These are phyloP conservation scores for Notothenia rossii DNA, from an alignment of 2,113 vertebrate genomes.

Conservation along the genomic window DNA sequence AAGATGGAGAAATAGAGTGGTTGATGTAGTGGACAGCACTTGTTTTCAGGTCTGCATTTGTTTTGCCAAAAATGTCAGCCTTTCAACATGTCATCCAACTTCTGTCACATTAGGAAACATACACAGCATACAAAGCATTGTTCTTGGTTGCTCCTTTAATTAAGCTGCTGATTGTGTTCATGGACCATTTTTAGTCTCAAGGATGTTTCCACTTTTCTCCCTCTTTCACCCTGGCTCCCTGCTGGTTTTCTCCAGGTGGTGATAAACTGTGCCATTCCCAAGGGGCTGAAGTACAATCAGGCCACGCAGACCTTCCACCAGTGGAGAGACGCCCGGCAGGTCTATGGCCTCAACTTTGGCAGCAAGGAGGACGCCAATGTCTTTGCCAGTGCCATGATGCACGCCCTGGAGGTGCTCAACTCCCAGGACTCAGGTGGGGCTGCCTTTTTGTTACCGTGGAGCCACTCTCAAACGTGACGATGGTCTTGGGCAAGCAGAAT, in stretches of 20 bases:
- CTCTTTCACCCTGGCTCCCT: too few relatives aligned
- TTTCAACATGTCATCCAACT: neutral
- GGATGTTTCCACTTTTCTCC: neutral
- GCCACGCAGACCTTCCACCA: constrained; percentile 99
- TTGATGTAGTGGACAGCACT: neutral
- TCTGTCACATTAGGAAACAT: neutral
- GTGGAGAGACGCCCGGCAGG: constrained; percentile 97
- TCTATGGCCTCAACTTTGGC: constrained; percentile 98
- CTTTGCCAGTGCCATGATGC: constrained; percentile 99
- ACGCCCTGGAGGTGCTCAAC: constrained; percentile 98
- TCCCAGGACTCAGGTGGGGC: constrained; percentile 93
- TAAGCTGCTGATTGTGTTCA: neutral
- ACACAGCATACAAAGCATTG: too few relatives aligned
- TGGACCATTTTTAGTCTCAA: neutral
- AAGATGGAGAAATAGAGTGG: neutral
- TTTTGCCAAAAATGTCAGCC: neutral
- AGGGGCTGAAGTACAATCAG: constrained; percentile 99
- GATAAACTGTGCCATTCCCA: constrained; percentile 99
- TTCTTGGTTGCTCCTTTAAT: neutral
- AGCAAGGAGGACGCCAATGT: constrained; percentile 99
- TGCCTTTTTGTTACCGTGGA: constrained; percentile 15
- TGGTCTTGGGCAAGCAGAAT: too few relatives aligned
- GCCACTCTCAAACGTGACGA: too few relatives aligned
- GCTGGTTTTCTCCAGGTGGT: constrained; percentile 88
- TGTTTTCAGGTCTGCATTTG: neutral